phyloP scores from a whole-genome alignment of 2,797 vertebrate species.

The Platyrinchus mystaceus region DNA sequence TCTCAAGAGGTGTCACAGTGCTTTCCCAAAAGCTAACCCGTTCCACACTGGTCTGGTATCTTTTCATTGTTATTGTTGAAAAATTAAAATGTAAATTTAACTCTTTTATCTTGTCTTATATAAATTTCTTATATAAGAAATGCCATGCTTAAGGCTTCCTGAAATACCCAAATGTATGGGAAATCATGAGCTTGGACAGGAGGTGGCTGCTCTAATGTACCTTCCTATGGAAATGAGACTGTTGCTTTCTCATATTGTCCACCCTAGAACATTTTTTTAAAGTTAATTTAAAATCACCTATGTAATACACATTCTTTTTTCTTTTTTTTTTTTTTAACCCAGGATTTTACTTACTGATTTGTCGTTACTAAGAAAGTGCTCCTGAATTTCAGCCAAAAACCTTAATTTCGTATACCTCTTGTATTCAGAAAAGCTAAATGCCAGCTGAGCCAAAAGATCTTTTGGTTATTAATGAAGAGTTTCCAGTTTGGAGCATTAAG shows the following conservation, averaged over 20 bases:
- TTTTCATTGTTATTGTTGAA: not conserved
- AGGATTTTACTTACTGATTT: not conserved
- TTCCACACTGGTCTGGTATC: not conserved
- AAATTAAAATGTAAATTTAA: not conserved
- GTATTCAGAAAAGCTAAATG: not conserved
- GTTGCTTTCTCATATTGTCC: not conserved
- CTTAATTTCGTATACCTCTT: not conserved
- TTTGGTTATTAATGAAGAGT: constrained; percentile 58
- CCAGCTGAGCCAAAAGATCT: constrained; percentile 34
- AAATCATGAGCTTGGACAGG: not conserved
- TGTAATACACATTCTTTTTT: not conserved
- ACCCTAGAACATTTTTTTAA: not conserved
- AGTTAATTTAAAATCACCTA: not conserved
- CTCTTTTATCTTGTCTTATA: not conserved
- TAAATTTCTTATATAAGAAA: not conserved
- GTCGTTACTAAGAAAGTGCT: not conserved
- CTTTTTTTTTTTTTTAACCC: not conserved
- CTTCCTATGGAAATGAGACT: not conserved
- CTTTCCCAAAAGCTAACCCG: not conserved
- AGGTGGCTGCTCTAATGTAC: not conserved
- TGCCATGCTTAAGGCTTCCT: not conserved
- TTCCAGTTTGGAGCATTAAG: constrained; percentile 46
- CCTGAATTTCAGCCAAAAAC: not conserved
- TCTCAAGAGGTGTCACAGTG: fast-evolving
- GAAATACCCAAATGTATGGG: not conserved